Base-by-base conservation (phyloP, 2,888 invertebrate genomes). In the Creontiades dilutus region DNA sequence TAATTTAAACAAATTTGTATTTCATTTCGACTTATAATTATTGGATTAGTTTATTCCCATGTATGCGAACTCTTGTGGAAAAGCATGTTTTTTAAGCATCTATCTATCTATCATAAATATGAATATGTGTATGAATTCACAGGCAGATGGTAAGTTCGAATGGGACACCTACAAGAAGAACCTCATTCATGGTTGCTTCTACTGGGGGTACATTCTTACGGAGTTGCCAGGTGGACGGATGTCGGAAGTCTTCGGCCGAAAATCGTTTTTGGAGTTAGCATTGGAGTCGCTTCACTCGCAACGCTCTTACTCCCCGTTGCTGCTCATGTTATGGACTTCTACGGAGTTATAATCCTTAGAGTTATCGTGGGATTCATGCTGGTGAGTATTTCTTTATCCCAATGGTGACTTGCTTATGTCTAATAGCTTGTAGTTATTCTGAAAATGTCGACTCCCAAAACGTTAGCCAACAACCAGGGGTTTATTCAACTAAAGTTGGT, bases 131-230 rank as follows among this genome's bases (percentile, higher is more conserved):
- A 52, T 12, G 7, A 7, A 13, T 82, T 23, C 78, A n/a, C 82
- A 82, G 82, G 82, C 19, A 95, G 85, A 28, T 61, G 37, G n/a
- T 13, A 57, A 37, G 95, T 98, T 96, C 93, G 93, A 95, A 28
- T 98, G 98, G 98, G 95, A 96, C 93, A 95, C 95, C 90, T 95
- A 96, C 92, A 95, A 96, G 92, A 96, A 96, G 93, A 98, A 98
- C 92, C 94, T 96, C 90, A 95, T 98, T 76, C 94, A 97, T 46
- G 97, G 97, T 68, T 96, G 96, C 92, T 98, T 98, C 95, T 98
- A 97, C 94, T 98, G 97, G 96, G 98, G 98, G 14, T 98, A 98
- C 93, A 95, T 98, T 80, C 94, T 97, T 90, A 98, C 98, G 91
- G 98, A 98, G 93, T 94, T 98, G 91, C 98, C 98, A 0, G 98